A percentile compares a stretch with the other conserved stretches of the same genome.
These are phyloP conservation scores for Ditylenchus weischeri DNA, from an alignment of 2,888 invertebrate species.

Conservation along the genomic window DNA sequence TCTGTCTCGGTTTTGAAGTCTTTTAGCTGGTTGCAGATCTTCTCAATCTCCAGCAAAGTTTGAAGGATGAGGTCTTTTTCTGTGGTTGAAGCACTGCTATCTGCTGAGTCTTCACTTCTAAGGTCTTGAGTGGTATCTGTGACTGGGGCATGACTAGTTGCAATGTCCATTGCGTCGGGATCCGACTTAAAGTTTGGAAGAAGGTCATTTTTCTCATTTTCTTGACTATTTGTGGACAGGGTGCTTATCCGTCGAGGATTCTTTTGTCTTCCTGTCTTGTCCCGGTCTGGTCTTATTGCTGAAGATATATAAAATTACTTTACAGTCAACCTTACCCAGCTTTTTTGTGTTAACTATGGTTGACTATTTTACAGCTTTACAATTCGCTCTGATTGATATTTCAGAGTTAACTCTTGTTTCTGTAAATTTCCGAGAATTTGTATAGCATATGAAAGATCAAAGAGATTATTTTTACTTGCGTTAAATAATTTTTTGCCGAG, in stretches of 20 bases:
- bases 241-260: conserved; percentile 45
- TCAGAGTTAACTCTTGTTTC: too few relatives aligned
- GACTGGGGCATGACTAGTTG: background rate
- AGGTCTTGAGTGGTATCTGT: background rate
- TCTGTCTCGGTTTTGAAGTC: conserved; percentile 5
- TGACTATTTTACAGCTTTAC: too few relatives aligned
- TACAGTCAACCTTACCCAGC: too few relatives aligned
- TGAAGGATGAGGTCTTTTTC: conserved; percentile 36
- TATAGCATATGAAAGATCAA: too few relatives aligned
- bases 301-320: conserved; percentile 11
- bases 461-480: too few relatives aligned
- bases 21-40: conserved; percentile 30
- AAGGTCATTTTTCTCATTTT: conserved; percentile 11
- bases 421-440: too few relatives aligned
- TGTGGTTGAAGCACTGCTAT: conserved; percentile 17
- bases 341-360: too few relatives aligned
- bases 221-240: conserved; percentile 12
- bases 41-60: conserved; percentile 51
- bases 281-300: conserved; percentile 57
- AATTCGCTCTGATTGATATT: too few relatives aligned
- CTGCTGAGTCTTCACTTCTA: conserved; percentile 10
- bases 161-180: conserved; percentile 8
- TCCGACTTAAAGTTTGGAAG: background rate
- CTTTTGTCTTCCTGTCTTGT: conserved; percentile 57
- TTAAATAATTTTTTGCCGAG: too few relatives aligned